These are phyloP conservation scores for Pitangus sulphuratus DNA, from an alignment of 2,797 vertebrate genomes.

Conservation along the genomic window DNA sequence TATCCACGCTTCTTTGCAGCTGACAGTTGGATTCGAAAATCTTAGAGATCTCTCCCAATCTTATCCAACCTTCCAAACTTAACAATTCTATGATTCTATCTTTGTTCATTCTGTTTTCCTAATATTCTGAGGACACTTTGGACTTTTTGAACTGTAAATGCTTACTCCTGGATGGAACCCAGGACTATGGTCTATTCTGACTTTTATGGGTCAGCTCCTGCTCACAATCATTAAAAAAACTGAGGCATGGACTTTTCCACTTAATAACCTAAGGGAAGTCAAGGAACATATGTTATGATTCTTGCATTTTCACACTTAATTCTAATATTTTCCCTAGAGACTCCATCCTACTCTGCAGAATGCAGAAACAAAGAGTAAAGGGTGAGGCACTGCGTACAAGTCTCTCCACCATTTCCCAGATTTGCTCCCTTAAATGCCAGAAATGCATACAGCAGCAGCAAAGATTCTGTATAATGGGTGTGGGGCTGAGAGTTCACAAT, in stretches of 20 bases:
- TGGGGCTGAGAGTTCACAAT: not conserved
- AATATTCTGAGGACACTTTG: not conserved
- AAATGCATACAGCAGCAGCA: not conserved
- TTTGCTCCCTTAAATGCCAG: not conserved
- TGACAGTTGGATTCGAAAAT: not conserved
- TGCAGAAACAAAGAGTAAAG: not conserved
- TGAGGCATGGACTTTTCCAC: not conserved
- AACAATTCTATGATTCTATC: not conserved
- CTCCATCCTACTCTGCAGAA: not conserved
- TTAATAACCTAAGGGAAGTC: not conserved
- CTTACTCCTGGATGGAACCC: not conserved
- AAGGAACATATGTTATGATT: rapidly evolving
- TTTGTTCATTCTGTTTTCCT: not conserved
- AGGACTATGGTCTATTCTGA: not conserved
- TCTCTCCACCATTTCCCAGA: not conserved
- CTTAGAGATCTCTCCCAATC: not conserved
- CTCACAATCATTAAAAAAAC: not conserved
- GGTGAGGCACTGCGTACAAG: rapidly evolving
- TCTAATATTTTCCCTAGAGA: not conserved
- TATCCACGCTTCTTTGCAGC: not conserved
- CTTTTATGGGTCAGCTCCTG: not conserved
- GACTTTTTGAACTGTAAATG: not conserved
- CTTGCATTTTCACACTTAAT: not conserved
- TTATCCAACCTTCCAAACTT: not conserved
- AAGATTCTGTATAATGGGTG: not conserved